phyloP scores from a whole-genome alignment of 2,888 invertebrate genomes.

The Tachystola acroxantha region DNA sequence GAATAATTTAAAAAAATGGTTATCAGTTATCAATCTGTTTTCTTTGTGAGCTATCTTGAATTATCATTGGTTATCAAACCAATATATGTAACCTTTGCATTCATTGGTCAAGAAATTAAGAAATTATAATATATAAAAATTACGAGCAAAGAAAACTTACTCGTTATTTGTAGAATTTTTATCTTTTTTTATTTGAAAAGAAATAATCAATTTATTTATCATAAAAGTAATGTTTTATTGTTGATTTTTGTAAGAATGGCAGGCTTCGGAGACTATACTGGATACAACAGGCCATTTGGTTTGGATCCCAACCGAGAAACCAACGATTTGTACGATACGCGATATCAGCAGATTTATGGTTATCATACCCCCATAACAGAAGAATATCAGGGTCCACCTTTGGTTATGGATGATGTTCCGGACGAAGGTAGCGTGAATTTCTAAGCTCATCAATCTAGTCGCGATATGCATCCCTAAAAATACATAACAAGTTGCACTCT shows the following conservation, averaged over 20 bases:
- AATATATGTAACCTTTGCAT: too few species aligned
- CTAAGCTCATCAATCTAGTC: not conserved
- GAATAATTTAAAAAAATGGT: too few species aligned
- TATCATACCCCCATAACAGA: slow-evolving; percentile 69
- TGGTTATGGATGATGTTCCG: slow-evolving; percentile 63
- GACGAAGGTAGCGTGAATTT: slow-evolving; percentile 53
- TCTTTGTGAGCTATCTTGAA: too few species aligned
- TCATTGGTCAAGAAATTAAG: too few species aligned
- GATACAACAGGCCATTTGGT: slow-evolving; percentile 64
- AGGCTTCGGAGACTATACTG: slow-evolving; percentile 65
- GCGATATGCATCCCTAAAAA: too few species aligned
- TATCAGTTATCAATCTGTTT: too few species aligned
- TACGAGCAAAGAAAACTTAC: not conserved
- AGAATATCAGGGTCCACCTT: slow-evolving; percentile 69
- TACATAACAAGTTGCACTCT: too few species aligned
- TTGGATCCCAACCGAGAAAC: slow-evolving; percentile 65
- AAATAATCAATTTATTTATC: slow-evolving; percentile 1
- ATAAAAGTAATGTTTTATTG: slow-evolving; percentile 15
- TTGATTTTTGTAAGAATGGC: slow-evolving; percentile 49
- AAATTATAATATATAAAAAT: too few species aligned
- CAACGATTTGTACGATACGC: slow-evolving; percentile 66
- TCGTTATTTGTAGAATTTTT: slow-evolving; percentile 2
- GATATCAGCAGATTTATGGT: slow-evolving; percentile 72
- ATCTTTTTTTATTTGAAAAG: slow-evolving; percentile 5
- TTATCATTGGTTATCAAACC: too few species aligned